Evolutionary conservation across 2,797 vertebrate genomes (phyloP).

Genomic region (Gallinago solitaria): DNA sequence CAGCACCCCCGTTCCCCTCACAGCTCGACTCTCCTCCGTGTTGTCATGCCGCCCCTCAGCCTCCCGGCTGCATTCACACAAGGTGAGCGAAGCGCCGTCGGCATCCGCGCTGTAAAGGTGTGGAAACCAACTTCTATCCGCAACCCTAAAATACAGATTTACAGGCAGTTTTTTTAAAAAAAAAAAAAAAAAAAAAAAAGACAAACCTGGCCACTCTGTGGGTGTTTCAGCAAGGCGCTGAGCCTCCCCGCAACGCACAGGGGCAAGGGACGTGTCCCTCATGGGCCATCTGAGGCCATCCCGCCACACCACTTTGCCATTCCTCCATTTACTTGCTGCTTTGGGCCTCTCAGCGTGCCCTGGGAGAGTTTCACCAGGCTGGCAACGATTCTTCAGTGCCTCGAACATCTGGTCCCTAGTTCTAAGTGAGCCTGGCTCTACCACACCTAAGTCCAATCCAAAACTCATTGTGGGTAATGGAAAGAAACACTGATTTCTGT

Average conservation of each 20-base stretch:
- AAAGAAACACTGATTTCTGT: not conserved
- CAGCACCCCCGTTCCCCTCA: not conserved
- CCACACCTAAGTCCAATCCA: rapidly evolving
- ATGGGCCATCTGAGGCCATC: rapidly evolving
- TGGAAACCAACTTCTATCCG: not conserved
- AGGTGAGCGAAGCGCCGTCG: rapidly evolving
- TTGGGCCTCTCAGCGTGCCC: rapidly evolving
- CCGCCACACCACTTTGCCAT: rapidly evolving
- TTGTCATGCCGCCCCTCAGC: not conserved
- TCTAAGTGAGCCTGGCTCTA: not conserved
- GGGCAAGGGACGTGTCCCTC: rapidly evolving
- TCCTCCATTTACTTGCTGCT: rapidly evolving
- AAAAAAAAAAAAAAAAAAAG: not conserved
- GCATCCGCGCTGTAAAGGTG: rapidly evolving
- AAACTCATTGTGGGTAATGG: not conserved
- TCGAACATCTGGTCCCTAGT: not conserved
- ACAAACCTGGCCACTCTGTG: rapidly evolving
- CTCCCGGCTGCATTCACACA: rapidly evolving
- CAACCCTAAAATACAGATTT: rapidly evolving
- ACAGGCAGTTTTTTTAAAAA: not conserved
- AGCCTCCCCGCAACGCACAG: rapidly evolving
- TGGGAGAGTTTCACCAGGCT: rapidly evolving
- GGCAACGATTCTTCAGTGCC: rapidly evolving
- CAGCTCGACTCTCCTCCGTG: not conserved
- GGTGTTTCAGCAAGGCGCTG: not conserved